Conservation (phyloP, 2,113 vertebrate genomes). For the Stegostoma tigrinum region DNA sequence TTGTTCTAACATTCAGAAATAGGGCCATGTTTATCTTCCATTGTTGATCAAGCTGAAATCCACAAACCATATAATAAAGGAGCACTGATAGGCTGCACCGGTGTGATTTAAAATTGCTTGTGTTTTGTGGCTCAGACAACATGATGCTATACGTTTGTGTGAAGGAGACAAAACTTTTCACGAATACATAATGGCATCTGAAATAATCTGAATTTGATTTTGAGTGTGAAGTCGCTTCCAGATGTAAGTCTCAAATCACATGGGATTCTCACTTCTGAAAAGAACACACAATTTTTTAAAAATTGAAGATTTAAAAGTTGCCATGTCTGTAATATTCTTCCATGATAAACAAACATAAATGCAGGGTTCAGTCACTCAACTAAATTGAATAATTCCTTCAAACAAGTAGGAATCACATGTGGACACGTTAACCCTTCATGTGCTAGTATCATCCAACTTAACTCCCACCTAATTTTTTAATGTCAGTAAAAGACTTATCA, state of each 20-base stretch:
- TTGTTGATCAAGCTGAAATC: neutral
- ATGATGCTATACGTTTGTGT: neutral
- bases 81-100: neutral
- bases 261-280: neutral
- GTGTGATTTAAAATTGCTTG: neutral
- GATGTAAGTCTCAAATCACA: neutral
- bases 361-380: neutral
- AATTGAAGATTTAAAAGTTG: neutral
- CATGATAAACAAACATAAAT: neutral
- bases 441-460: neutral
- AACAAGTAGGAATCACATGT: neutral
- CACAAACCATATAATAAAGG: neutral
- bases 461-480: neutral
- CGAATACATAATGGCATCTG: neutral
- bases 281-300: neutral
- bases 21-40: neutral
- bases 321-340: neutral
- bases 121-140: neutral
- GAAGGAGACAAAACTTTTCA: neutral
- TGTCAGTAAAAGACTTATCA: neutral
- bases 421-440: neutral
- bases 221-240: neutral
- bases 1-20: neutral
- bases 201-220: neutral
- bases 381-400: neutral